Evolutionary conservation across 1,140 invertebrate genomes (phyloP), one percentile per base, ranked within the genome.

Genomic region (Musca domestica): DNA sequence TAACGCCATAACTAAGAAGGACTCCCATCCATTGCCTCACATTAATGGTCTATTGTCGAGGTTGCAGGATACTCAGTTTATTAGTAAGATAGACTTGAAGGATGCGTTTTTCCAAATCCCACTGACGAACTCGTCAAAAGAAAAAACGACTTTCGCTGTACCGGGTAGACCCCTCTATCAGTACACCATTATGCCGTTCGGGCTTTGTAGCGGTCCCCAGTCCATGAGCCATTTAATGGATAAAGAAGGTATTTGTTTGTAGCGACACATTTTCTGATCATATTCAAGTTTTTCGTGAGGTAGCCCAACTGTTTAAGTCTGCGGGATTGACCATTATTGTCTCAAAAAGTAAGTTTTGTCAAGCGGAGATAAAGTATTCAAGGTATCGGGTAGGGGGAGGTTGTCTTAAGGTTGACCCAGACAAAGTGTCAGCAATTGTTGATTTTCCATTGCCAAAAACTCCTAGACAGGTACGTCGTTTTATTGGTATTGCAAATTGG

Each of bases 401-500:
- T 72, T 71, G 82, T 80, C 70, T 85, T 14, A 30, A 27, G 19
- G 51, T 61, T 7, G 66, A 67, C 30, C 66, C 51, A 3, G 64
- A 68, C 6, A 76, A 77, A 54, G 48, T 78, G 0, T n/a, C 6
- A 5, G 71, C 73, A 0, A 69, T 71, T 14, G 48, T 15, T 23
- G 54, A 66, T 23, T 71, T 61, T 51, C 67, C 67, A n/a, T 12
- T 30, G 2, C 70, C 70, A 7, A 66, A 54, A 48, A 63, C 70
- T 46, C 65, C 76, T 5, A 82, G 77, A 58, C 77, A 84, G 51
- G 19, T 85, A 0, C 66, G 81, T 20, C 63, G 76, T 1, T 85
- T 86, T 69, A 66, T 85, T 0, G 84, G 84, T 3, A 81, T 84
- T 66, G 72, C 77, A 0, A 73, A 74, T 0, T 83, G 78, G 80